phyloP scores from a whole-genome alignment of 2,113 vertebrate genomes.

The Dascyllus trimaculatus region DNA sequence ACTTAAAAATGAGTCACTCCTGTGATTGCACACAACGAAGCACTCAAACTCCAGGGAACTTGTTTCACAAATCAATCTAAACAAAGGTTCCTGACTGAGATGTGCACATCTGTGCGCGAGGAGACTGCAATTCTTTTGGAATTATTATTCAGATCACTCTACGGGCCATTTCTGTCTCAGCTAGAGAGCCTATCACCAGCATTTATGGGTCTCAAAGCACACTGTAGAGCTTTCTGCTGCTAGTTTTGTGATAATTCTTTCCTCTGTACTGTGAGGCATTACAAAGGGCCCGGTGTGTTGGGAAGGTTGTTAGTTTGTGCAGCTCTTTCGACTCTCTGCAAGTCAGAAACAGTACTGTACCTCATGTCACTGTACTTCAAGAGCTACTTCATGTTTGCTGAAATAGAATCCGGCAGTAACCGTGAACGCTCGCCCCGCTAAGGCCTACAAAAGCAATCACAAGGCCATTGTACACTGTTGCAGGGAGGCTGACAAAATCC shows the following conservation, averaged over 20 bases:
- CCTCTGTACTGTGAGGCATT: conserved; percentile 12
- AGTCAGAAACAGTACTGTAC: conserved; percentile 17
- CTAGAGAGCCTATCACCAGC: conserved; percentile 21
- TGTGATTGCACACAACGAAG: conserved; percentile 22
- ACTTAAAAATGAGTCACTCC: conserved; percentile 60
- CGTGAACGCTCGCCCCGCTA: conserved; percentile 11
- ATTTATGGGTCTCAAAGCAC: conserved; percentile 39
- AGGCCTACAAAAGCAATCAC: conserved; percentile 59
- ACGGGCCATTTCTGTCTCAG: conserved; percentile 20
- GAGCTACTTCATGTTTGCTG: conserved; percentile 26
- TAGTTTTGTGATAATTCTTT: conserved; percentile 37
- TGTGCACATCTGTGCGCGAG: neutral
- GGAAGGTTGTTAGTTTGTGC: conserved; percentile 39
- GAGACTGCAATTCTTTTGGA: conserved; percentile 4
- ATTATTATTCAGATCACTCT: conserved; percentile 43
- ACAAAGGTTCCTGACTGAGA: conserved; percentile 18
- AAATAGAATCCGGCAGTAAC: conserved; percentile 39
- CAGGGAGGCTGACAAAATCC: conserved; percentile 37
- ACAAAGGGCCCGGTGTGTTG: conserved; percentile 45
- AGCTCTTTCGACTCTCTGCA: conserved; percentile 22
- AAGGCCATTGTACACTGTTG: conserved; percentile 56
- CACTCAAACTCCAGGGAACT: conserved; percentile 50
- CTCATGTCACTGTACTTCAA: conserved; percentile 7
- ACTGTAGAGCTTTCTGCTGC: conserved; percentile 1
- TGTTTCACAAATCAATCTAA: conserved; percentile 59